Conservation (phyloP, 1,140 invertebrate species). For the Hyles euphorbiae region DNA sequence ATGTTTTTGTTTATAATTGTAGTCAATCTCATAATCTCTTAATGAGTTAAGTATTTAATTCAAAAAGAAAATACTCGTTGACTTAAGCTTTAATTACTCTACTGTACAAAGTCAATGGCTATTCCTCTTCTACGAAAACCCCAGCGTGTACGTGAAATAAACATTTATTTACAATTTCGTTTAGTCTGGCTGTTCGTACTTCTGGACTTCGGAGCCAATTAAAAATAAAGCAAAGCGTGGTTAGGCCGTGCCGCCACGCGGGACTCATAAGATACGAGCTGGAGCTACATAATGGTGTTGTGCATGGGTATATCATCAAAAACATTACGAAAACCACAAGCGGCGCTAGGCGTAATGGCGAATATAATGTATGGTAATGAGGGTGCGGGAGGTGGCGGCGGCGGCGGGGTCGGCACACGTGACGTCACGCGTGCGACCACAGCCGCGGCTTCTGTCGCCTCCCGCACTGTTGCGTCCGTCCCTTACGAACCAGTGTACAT, state of each 20-base stretch:
- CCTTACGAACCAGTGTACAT: no score
- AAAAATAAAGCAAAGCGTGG: conserved; percentile 1
- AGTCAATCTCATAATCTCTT: no score
- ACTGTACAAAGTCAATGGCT: no score
- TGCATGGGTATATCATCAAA: conserved; percentile 44
- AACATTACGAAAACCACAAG: conserved; percentile 58
- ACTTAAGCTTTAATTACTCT: no score
- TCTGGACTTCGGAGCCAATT: conserved; percentile 1
- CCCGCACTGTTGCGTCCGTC: conserved; percentile 5
- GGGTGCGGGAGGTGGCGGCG: conserved; percentile 46
- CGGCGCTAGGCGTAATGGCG: conserved; percentile 58
- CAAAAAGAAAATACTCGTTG: no score
- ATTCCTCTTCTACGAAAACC: no score
- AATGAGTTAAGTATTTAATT: no score
- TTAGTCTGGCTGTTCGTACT: not conserved
- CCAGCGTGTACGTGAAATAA: no score
- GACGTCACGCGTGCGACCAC: conserved; percentile 70
- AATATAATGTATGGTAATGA: conserved; percentile 75
- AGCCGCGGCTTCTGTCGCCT: conserved; percentile 40
- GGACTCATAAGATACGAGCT: conserved; percentile 1
- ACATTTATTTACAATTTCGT: conserved; percentile 1
- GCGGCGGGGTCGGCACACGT: conserved; percentile 57
- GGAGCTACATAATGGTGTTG: conserved; percentile 8
- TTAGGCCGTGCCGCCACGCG: not conserved
- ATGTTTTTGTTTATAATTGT: no score